Conservation (phyloP, 2,113 vertebrate genomes). For the Clupea harengus region DNA sequence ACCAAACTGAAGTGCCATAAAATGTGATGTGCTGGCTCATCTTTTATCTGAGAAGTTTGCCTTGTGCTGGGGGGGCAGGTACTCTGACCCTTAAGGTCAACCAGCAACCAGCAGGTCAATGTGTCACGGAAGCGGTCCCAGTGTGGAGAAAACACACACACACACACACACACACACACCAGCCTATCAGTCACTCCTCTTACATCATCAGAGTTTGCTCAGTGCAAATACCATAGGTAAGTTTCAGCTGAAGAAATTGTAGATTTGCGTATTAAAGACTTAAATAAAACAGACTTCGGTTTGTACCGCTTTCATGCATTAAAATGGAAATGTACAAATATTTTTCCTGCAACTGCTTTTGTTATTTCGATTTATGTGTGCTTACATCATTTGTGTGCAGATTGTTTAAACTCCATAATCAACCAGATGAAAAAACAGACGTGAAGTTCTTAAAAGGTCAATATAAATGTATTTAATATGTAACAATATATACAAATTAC, state of each 20-base stretch:
- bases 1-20: neutral
- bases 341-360: neutral
- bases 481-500: slow-evolving; percentile 12
- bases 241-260: no score
- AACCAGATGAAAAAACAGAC: neutral
- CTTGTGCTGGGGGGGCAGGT: neutral
- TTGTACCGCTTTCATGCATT: neutral
- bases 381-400: neutral
- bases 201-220: neutral
- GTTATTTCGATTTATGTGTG: neutral
- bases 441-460: neutral
- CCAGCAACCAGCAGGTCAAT: neutral
- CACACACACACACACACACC: no score
- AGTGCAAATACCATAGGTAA: neutral
- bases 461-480: slow-evolving; percentile 10
- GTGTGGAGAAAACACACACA: neutral
- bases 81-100: slow-evolving; percentile 23
- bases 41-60: slow-evolving; percentile 15
- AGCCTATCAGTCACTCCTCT: neutral
- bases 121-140: neutral
- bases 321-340: neutral
- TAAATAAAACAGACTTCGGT: no score
- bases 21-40: slow-evolving; percentile 6
- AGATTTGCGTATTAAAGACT: neutral
- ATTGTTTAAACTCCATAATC: neutral